Evolutionary conservation across 2,888 invertebrate genomes (phyloP).

Genomic region (Clunio marinus): DNA sequence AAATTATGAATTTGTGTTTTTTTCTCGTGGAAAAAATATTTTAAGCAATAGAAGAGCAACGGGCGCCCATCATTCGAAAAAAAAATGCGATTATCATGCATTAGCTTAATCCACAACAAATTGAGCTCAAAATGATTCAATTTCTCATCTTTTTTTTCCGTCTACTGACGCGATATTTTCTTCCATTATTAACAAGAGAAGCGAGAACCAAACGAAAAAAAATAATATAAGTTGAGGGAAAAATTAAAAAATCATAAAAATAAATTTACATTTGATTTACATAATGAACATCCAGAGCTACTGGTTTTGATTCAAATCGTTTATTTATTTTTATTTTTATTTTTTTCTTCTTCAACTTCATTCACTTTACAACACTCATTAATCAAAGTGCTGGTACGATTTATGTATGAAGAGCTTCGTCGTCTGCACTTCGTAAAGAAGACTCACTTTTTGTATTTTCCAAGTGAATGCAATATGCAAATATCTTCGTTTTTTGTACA

Average conservation of each 20-base stretch:
- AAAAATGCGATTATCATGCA: conserved; percentile 32
- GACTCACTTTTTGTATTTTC: background rate
- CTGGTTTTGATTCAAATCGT: conserved; percentile 24
- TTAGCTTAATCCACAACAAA: conserved; percentile 36
- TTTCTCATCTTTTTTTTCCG: background rate
- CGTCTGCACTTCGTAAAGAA: background rate
- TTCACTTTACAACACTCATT: no score
- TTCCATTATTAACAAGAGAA: background rate
- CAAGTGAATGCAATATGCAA: background rate
- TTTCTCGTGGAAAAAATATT: background rate
- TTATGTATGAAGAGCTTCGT: no score
- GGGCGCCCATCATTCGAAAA: conserved; percentile 19
- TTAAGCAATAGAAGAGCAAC: background rate
- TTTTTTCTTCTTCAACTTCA: no score
- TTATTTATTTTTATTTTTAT: no score
- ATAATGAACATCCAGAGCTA: conserved; percentile 34
- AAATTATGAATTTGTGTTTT: background rate
- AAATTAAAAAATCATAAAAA: conserved; percentile 38
- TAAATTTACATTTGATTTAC: conserved; percentile 36
- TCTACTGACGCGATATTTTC: background rate
- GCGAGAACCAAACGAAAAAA: background rate
- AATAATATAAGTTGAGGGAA: background rate
- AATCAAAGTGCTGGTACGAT: background rate
- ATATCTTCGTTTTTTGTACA: background rate
- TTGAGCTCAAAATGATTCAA: conserved; percentile 33